These are phyloP conservation scores for Drosophila meridionalis DNA, from an alignment of 2,888 invertebrate species.

Conservation along the genomic window DNA sequence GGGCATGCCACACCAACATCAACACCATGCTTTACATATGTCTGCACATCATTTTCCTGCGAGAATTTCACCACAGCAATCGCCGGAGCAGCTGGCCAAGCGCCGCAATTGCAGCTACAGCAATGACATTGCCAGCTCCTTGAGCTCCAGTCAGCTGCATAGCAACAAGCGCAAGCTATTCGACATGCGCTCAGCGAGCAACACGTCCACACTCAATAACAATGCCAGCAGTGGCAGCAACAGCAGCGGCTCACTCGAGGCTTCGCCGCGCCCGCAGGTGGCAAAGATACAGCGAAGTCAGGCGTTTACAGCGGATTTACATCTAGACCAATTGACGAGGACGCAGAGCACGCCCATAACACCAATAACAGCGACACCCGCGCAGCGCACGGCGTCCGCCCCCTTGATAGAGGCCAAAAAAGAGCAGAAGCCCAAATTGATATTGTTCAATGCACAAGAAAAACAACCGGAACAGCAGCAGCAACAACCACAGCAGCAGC, in stretches of 20 bases:
- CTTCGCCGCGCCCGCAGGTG: slow-evolving; percentile 42
- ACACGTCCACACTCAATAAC: slow-evolving; percentile 10
- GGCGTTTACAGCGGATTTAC: slow-evolving; percentile 22
- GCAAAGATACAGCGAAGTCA: slow-evolving; percentile 71
- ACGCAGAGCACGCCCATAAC: slow-evolving; percentile 57
- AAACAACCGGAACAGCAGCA: slow-evolving; percentile 20
- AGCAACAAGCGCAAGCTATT: slow-evolving; percentile 74
- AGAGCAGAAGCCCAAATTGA: slow-evolving; percentile 77
- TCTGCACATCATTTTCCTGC: slow-evolving; percentile 17
- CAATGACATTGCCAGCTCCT: slow-evolving; percentile 84
- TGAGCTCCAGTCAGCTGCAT: slow-evolving; percentile 82
- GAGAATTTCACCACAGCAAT: slow-evolving; percentile 54
- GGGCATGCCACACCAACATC: slow-evolving; percentile 3
- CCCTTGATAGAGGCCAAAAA: slow-evolving; percentile 19
- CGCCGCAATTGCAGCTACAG: slow-evolving; percentile 82
- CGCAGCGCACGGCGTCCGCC: slow-evolving; percentile 43
- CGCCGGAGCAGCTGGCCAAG: slow-evolving; percentile 81
- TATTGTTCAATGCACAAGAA: slow-evolving; percentile 81
- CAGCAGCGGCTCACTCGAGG: slow-evolving; percentile 52
- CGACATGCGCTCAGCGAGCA: slow-evolving; percentile 48
- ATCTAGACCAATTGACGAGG: slow-evolving; percentile 42
- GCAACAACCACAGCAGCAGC: slow-evolving; percentile 34
- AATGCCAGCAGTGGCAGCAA: slow-evolving; percentile 22
- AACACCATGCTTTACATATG: slow-evolving; percentile 32
- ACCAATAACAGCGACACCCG: slow-evolving; percentile 44